Base-by-base conservation (phyloP, 1,140 invertebrate genomes). In the Carcinoscorpius rotundicauda region DNA sequence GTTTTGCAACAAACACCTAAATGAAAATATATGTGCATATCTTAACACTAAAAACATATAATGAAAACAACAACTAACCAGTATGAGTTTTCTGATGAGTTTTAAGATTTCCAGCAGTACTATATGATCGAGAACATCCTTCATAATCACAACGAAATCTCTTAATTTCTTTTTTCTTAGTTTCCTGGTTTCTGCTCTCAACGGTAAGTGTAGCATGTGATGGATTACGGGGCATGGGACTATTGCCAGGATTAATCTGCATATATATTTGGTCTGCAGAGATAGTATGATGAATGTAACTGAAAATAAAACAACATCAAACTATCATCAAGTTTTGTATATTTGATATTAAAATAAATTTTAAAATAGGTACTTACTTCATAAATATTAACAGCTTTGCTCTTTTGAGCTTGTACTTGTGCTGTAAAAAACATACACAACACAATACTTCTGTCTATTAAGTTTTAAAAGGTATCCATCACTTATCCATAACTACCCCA, bases 81-180 rank as follows among this genome's bases (percentile, higher is more conserved):
- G 87, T 93, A 73, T 97, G 93, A 65, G 91, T 94, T 82, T 96
- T 96, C 82, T 93, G 86, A 78, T 97, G 94, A 62, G 93, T 97
- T 73, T 91, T 84, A 61, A 97, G 80, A 79, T 97, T 97, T 61
- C 93, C 93, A 68, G 91, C 85, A 6, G 93, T 97, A 72, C 91
- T 96, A 75, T 97, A 97, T 49, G 88, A 93, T 70, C 93, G 81
- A 66, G 82, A 79, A 78, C 94, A 97, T 3, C 89, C 91, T 67
- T 89, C 85, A 78, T 88, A 95, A 78, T 93, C 87, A 79, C 94
- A 97, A 72, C 82, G 84, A 76, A 88, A 93, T 66, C 87, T 78
- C 73, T 82, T 85, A 10, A 85, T 81, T 74, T 84, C 82, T 69
- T 80, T 85, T 71, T 82, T 79, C 74, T 84, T 85, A 11, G 81